Conservation (phyloP, 2,113 vertebrate genomes). For the Vimba vimba region DNA sequence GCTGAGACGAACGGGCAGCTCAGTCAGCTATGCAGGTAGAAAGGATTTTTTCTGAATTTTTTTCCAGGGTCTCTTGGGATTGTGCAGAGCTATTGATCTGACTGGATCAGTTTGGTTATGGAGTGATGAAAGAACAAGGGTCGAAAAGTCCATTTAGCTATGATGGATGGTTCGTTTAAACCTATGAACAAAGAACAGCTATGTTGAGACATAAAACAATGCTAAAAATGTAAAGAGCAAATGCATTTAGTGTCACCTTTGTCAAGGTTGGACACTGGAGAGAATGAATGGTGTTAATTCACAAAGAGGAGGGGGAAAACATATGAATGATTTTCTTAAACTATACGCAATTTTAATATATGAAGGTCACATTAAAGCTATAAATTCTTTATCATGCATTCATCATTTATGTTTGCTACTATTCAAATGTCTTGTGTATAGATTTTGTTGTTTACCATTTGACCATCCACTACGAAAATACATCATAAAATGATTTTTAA, state of each 20-base stretch:
- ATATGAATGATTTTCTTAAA: background rate
- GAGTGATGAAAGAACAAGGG: conserved; percentile 25
- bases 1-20: conserved; percentile 10
- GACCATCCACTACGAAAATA: background rate
- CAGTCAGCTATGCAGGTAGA: conserved; percentile 12
- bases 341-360: background rate
- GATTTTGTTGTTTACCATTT: background rate
- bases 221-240: background rate
- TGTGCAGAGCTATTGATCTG: background rate
- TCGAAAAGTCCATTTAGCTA: conserved; percentile 3
- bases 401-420: background rate
- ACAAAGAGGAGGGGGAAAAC: background rate
- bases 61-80: conserved; percentile 12
- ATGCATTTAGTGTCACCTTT: conserved; percentile 20
- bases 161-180: conserved; percentile 30
- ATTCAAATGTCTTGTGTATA: too few species aligned
- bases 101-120: conserved; percentile 11
- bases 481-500: too few species aligned
- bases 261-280: conserved; percentile 1
- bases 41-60: conserved; percentile 10
- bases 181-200: conserved; percentile 14
- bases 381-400: background rate
- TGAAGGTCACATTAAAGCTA: too few species aligned
- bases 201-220: conserved; percentile 4
- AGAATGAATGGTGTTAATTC: conserved; percentile 1